Base-by-base conservation (phyloP, 2,888 invertebrate genomes). In the Agapostemon virescens region DNA sequence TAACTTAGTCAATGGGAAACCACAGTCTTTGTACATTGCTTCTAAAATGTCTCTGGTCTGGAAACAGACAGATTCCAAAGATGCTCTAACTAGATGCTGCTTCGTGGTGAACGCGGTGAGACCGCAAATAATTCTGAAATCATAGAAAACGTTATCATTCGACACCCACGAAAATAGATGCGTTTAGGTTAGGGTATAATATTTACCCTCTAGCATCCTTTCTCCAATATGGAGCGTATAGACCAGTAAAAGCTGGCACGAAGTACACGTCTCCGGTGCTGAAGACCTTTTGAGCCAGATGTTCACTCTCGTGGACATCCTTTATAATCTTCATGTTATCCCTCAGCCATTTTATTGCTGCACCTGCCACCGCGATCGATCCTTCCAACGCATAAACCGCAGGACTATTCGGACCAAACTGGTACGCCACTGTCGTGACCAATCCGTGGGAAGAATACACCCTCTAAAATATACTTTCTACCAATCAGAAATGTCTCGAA, bases 211-310 rank as follows among this genome's bases (percentile, higher is more conserved):
- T 94, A 0, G 99, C 99, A 92, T 98, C 98, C 90, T 98, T 97
- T 90, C 98, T 95, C 99, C 99, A 99, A 91, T 99, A 98, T 0
- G 99, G 99, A 73, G 99, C 99, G 93, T 98, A 99, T 0, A 99
- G 93, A 0, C 99, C 99, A 66, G 97, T 97, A 92, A 99, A 99
- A 0, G 99, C 99, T 0, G 99, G 99, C 38, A 99, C 99, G 93
- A 99, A 99, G 93, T 98, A 99, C 20, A 99, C 98, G 89, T 98
- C 99, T 0, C 97, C 97, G 0, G 98, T 98, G 64, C 96, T 96
- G 88, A 96, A 95, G 49, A 99, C 99, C 84, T 94, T 94, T 40
- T 95, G 94, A 0, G 98, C 98, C 71, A 97, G 94, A 33, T 94
- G 90, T 89, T 96, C 95, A 81, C 91, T 96, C 72, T 95, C 94